These are phyloP conservation scores for Rhabdornis inornatus DNA, from an alignment of 2,113 vertebrate genomes.

Conservation along the genomic window DNA sequence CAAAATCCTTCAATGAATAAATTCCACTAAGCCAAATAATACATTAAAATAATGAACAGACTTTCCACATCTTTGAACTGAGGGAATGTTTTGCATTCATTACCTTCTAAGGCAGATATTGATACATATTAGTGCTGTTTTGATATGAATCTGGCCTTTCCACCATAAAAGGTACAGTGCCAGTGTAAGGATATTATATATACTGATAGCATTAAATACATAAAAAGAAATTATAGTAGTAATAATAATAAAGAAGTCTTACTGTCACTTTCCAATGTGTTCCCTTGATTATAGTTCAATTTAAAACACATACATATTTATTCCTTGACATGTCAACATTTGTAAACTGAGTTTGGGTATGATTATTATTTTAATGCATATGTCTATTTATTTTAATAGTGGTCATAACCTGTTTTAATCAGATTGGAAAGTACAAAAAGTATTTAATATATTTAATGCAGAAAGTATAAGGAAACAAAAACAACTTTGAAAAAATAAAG, in stretches of 20 bases:
- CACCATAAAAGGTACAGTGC: background rate
- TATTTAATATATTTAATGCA: background rate
- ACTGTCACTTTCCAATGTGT: background rate
- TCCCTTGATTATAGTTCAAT: background rate
- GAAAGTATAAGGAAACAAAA: background rate
- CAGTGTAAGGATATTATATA: background rate
- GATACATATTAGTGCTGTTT: background rate
- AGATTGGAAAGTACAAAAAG: background rate
- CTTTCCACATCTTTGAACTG: background rate
- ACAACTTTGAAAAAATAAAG: background rate
- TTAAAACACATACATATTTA: background rate
- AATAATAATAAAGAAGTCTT: background rate
- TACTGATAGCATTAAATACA: background rate
- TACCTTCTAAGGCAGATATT: background rate
- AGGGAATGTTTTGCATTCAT: background rate
- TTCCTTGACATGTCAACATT: background rate
- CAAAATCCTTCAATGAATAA: background rate
- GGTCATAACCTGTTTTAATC: background rate
- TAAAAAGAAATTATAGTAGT: background rate
- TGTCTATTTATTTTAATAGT: background rate
- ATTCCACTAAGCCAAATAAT: background rate
- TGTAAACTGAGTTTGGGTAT: background rate
- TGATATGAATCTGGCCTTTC: background rate
- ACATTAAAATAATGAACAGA: background rate
- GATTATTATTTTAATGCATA: background rate